Conservation (phyloP, 2,797 vertebrate genomes). For the Cyclopterus lumpus region DNA sequence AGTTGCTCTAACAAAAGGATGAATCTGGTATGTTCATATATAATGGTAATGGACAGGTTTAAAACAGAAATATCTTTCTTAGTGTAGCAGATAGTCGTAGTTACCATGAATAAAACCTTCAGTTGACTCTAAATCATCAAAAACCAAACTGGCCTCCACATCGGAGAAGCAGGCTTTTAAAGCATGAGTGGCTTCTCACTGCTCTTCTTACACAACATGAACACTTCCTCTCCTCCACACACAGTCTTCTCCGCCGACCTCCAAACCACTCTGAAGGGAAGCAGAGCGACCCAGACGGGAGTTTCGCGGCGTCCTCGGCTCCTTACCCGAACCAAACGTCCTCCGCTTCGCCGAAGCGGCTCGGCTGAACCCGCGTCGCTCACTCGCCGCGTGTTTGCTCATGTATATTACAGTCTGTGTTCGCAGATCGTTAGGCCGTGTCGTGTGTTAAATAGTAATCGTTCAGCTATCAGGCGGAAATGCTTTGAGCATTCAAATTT, state of each 20-base stretch:
- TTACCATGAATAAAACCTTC: background rate
- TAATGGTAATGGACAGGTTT: background rate
- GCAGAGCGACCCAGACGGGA: conserved; percentile 38
- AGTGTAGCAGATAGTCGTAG: background rate
- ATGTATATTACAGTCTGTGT: conserved; percentile 66
- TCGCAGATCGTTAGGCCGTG: conserved; percentile 46
- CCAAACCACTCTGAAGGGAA: conserved; percentile 13
- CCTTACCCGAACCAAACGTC: conserved; percentile 36
- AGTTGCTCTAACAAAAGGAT: background rate
- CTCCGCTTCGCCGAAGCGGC: conserved; percentile 37
- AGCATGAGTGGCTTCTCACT: conserved; percentile 21
- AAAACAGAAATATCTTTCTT: background rate
- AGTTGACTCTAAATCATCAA: background rate
- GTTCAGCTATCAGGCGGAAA: conserved; percentile 30
- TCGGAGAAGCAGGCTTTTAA: background rate
- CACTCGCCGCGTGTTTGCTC: conserved; percentile 38
- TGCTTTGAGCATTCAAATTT: conserved; percentile 45
- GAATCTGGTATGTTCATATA: background rate
- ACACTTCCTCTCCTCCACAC: conserved; percentile 35
- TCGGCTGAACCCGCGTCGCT: background rate
- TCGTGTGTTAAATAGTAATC: conserved; percentile 61
- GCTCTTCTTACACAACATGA: conserved; percentile 24
- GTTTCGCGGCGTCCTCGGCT: conserved; percentile 22
- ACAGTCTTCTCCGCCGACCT: conserved; percentile 9
- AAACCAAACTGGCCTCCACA: background rate